phyloP scores from a whole-genome alignment of 2,888 invertebrate species.

The Lamellibrachia satsuma region DNA sequence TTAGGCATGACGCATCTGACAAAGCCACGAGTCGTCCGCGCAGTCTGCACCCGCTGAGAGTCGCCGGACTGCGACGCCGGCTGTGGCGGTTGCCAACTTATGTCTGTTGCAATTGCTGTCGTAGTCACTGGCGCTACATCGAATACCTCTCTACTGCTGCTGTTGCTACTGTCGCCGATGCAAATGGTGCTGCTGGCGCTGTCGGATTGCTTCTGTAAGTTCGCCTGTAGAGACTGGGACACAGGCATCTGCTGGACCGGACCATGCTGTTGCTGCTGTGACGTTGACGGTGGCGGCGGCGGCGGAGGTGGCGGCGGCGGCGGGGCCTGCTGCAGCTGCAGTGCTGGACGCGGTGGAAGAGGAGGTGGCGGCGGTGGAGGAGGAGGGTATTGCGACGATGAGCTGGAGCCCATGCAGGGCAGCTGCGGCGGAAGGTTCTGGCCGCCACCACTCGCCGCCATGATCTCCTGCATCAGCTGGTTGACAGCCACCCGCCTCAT shows the following conservation, averaged over 20 bases:
- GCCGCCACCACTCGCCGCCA: neutral
- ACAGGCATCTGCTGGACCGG: neutral
- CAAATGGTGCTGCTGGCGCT: neutral
- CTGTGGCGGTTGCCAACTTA: neutral
- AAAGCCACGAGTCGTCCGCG: neutral
- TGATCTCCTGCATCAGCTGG: conserved; percentile 17
- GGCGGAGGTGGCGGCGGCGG: neutral
- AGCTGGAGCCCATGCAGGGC: neutral
- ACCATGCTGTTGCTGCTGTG: neutral
- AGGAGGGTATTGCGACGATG: neutral
- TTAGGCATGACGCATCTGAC: neutral
- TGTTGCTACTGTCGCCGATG: neutral
- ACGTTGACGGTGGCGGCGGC: neutral
- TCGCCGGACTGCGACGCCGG: neutral
- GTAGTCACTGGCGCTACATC: neutral
- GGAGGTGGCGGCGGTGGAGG: neutral
- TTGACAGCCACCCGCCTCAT: neutral
- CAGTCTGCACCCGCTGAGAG: neutral
- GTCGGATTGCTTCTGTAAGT: neutral
- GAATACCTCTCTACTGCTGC: neutral
- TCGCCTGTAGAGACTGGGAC: neutral
- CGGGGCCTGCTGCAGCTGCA: neutral
- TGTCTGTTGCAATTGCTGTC: neutral
- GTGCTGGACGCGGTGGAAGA: neutral
- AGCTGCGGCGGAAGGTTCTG: conserved; percentile 5